A percentile compares a stretch with the other conserved stretches of the same genome.
Evolutionary conservation across 2,888 invertebrate species (phyloP).

Genomic region (Dione juno): DNA sequence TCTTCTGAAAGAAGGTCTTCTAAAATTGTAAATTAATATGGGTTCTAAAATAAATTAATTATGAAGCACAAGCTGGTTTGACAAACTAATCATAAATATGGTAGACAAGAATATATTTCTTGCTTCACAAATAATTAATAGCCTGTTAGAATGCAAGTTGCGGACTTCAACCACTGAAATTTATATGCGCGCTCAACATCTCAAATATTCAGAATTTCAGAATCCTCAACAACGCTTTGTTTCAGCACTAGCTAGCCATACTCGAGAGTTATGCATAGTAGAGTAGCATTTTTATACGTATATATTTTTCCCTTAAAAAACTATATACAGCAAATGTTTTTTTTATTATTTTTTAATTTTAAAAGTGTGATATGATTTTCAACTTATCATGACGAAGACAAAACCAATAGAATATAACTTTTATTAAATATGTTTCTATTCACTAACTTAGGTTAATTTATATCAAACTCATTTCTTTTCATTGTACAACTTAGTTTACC

Average conservation of each 20-base stretch:
- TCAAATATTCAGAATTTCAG: slow-evolving; percentile 24
- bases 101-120: background rate
- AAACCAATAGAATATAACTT: background rate
- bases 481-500: background rate
- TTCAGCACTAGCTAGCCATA: slow-evolving; percentile 3
- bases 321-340: no score
- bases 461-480: background rate
- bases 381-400: no score
- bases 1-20: no score
- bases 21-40: background rate
- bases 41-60: background rate
- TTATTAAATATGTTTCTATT: background rate
- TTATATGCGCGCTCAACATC: slow-evolving; percentile 13
- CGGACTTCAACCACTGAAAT: slow-evolving; percentile 5
- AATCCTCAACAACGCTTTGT: slow-evolving; percentile 16
- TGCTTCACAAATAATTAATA: slow-evolving; percentile 17
- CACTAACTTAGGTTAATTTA: no score
- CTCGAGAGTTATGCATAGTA: background rate
- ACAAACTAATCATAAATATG: background rate
- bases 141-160: slow-evolving; percentile 14
- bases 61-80: background rate
- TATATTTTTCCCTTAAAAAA: no score
- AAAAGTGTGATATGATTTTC: no score
- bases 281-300: background rate
- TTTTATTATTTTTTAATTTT: no score